A percentile compares a stretch with the other conserved stretches of the same genome.
phyloP scores from a whole-genome alignment of 2,797 vertebrate genomes.

The Petrocephalus sullivani region DNA sequence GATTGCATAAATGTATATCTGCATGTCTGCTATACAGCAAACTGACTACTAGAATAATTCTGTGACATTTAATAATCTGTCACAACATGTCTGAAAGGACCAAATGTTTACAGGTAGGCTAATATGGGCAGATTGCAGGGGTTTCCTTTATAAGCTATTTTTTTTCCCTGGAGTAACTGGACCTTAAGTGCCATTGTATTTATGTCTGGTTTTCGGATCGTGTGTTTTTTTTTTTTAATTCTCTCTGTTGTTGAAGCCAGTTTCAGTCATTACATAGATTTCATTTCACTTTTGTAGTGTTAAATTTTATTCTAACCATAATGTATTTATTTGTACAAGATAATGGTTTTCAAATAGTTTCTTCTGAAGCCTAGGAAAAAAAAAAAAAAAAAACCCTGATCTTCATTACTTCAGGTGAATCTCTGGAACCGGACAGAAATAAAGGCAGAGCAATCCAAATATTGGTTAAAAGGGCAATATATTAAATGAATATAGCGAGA shows the following conservation, averaged over 20 bases:
- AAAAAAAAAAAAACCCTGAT: neutral
- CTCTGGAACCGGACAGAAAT: neutral
- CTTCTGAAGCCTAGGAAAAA: neutral
- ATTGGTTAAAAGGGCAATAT: neutral
- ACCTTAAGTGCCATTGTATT: neutral
- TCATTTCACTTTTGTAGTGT: neutral
- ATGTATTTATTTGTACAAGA: slow-evolving; percentile 17
- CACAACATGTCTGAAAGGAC: neutral
- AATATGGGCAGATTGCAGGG: neutral
- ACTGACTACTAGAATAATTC: neutral
- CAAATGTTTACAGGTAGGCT: neutral
- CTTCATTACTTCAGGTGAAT: neutral
- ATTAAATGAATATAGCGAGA: neutral
- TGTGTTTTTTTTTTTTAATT: neutral
- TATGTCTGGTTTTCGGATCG: neutral
- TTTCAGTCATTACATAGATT: neutral
- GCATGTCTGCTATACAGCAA: neutral
- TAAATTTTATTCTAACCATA: neutral
- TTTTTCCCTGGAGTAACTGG: neutral
- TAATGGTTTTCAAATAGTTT: neutral
- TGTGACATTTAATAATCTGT: neutral
- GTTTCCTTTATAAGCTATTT: neutral
- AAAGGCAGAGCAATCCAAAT: neutral
- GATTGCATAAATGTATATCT: neutral
- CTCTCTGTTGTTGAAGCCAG: neutral